These are phyloP conservation scores for Amblyopsis rosae DNA, from an alignment of 2,113 vertebrate species.

Conservation along the genomic window DNA sequence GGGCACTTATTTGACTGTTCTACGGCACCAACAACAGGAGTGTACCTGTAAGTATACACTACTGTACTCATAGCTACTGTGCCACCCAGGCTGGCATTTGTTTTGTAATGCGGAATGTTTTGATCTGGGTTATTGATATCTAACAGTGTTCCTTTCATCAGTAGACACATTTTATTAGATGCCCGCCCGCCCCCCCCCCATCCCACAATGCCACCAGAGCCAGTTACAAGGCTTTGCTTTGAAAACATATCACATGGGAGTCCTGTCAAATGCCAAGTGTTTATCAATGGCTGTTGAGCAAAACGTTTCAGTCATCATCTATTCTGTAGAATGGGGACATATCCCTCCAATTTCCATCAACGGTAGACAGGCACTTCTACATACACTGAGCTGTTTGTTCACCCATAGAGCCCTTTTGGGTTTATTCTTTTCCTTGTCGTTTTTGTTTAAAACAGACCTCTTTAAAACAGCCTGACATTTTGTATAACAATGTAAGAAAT, in stretches of 20 bases:
- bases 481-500: slow-evolving; percentile 28
- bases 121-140: too few relatives aligned
- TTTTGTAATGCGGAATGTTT: too few relatives aligned
- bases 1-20: too few relatives aligned
- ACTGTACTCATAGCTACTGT: too few relatives aligned
- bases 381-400: background rate
- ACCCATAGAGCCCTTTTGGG: too few relatives aligned
- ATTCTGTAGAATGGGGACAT: slow-evolving; percentile 54
- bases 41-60: too few relatives aligned
- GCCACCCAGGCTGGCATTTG: too few relatives aligned
- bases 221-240: slow-evolving; percentile 15
- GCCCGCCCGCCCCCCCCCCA: background rate
- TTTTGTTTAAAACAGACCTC: slow-evolving; percentile 47
- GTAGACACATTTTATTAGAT: slow-evolving; percentile 20
- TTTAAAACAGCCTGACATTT: slow-evolving; percentile 37
- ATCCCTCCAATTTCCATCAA: slow-evolving; percentile 66
- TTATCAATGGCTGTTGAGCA: slow-evolving; percentile 43
- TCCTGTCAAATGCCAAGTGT: slow-evolving; percentile 30
- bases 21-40: too few relatives aligned
- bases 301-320: slow-evolving; percentile 44
- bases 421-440: slow-evolving; percentile 2
- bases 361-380: slow-evolving; percentile 30
- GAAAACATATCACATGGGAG: slow-evolving; percentile 28
- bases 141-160: background rate
- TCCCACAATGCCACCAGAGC: slow-evolving; percentile 11